Conservation (phyloP, 2,797 vertebrate species). For the Danio kyathit region DNA sequence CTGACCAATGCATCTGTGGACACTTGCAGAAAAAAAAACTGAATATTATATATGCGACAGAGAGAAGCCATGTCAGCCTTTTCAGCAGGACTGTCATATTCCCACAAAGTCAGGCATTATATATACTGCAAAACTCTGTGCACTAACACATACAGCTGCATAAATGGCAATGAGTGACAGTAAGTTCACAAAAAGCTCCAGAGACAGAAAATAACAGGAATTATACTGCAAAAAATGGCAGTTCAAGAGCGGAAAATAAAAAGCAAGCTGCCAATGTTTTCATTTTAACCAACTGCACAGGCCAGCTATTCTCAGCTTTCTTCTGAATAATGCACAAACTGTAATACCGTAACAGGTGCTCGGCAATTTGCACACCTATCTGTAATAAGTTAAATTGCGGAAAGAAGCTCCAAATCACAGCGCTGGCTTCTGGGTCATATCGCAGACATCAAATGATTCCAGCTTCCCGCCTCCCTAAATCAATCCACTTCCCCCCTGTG, state of each 20-base stretch:
- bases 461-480: conserved; percentile 51
- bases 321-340: conserved; percentile 42
- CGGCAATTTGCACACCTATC: conserved; percentile 52
- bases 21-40: neutral
- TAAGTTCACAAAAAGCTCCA: conserved; percentile 4
- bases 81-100: neutral
- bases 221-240: conserved; percentile 27
- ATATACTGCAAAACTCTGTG: neutral
- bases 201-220: conserved; percentile 24
- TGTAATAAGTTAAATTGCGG: conserved; percentile 53
- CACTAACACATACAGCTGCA: neutral
- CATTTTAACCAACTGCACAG: neutral
- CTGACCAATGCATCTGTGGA: neutral
- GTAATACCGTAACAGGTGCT: conserved; percentile 40
- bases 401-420: conserved; percentile 66
- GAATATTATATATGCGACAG: neutral
- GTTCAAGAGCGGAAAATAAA: conserved; percentile 34
- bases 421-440: conserved; percentile 59
- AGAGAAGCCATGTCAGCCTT: neutral
- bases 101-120: neutral
- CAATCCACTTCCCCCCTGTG: conserved; percentile 47
- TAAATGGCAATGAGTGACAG: neutral
- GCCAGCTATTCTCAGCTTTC: neutral
- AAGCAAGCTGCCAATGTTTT: conserved; percentile 22
- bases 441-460: conserved; percentile 59